Evolutionary conservation across 2,797 vertebrate genomes (phyloP), one percentile per base, ranked within the genome.

Genomic region (Nannoperca obscura): DNA sequence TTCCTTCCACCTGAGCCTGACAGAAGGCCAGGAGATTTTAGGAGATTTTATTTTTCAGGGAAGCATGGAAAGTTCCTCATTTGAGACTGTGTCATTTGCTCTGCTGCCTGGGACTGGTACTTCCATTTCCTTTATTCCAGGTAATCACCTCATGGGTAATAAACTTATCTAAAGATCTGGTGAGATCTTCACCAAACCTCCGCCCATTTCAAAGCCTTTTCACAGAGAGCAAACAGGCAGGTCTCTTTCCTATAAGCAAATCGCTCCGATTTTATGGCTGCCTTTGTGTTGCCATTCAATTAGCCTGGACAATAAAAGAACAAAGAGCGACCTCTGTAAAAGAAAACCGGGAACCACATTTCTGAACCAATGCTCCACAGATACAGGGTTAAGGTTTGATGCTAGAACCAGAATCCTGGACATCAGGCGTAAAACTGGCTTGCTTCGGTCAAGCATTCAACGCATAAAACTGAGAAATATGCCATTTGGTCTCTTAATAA

Each of bases 201-300:
- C 49, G 7, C 65, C 46, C 50, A 55, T 65, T 62, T 86, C 8
- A 72, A 80, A 88, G 59, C 65, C 72, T 68, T 86, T 86, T 83
- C 69, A 80, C 14, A 14, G 34, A 71, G 32, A 78, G 68, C 77
- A 85, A 80, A 88, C 50, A 86, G 60, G 63, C 59, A 62, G 52
- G 63, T 70, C 74, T 81, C 54, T 64, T 64, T 74, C 74, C 68
- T 57, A 38, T 38, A 36, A 85, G 80, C 76, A 89, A 88, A 84
- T 83, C 60, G 62, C 78, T 76, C 57, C 44, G 77, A 47, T 82
- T 91, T 91, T 91, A 89, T 76, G 64, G 83, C 47, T 1, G 54
- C 55, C 74, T 88, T 93, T 93, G 87, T 91, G 81, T 64, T 71
- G 50, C 44, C 32, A 54, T 84, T 89, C 81, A 92, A 81, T 74